These are phyloP conservation scores for Sciurus vulgaris DNA, from an alignment of 2,797 vertebrate genomes.

Conservation along the genomic window DNA sequence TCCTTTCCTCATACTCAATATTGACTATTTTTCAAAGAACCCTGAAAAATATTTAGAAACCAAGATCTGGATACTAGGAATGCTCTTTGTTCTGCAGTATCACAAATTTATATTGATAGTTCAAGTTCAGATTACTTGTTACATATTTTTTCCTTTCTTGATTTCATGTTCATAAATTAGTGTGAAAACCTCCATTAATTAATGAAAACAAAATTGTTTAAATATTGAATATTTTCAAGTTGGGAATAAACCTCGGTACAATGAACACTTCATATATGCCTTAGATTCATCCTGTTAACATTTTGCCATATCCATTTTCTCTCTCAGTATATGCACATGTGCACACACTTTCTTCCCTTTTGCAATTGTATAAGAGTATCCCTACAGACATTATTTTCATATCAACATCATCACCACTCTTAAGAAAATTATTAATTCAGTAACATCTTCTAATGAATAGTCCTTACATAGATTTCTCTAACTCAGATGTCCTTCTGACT, in stretches of 20 bases:
- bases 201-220: conserved; percentile 56
- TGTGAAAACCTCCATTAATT: conserved; percentile 32
- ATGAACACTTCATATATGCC: background rate
- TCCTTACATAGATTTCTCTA: background rate
- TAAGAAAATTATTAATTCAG: conserved; percentile 9
- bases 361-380: background rate
- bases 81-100: background rate
- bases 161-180: conserved; percentile 25
- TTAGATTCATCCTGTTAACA: background rate
- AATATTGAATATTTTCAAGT: conserved; percentile 40
- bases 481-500: background rate
- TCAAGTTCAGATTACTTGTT: conserved; percentile 52
- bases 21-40: conserved; percentile 21
- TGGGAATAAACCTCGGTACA: background rate
- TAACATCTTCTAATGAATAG: background rate
- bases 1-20: background rate
- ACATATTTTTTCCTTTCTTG: conserved; percentile 13
- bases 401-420: background rate
- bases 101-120: conserved; percentile 27
- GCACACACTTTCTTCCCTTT: background rate
- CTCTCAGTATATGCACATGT: background rate
- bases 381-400: background rate
- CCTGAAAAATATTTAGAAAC: conserved; percentile 27
- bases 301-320: background rate
- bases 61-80: background rate